Base-by-base conservation (phyloP, 2,113 vertebrate species). In the Dinomys branickii region DNA sequence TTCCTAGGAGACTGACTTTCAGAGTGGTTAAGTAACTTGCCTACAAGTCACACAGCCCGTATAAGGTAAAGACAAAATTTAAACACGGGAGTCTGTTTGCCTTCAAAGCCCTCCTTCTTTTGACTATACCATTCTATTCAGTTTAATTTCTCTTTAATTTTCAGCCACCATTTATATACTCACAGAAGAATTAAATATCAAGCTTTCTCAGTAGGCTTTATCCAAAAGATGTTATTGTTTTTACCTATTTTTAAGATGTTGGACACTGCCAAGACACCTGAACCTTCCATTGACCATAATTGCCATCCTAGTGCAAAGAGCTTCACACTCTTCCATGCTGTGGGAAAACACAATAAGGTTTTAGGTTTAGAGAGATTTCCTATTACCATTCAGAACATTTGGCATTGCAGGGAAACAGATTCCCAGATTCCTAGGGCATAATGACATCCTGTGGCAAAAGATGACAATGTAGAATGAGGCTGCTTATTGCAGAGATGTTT, bases 241-340 rank as follows among this genome's bases (percentile, higher is more conserved):
- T 96, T 98, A 99, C 99, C 99, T 99, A 98, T 99, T 99, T 98
- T 99, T 99, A 90, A 99, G 98, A 98, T 99, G 99, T 67, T 99
- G 99, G 44, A 99, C 99, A 0, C 99, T 99, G 90, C 99, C 99
- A 30, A 99, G 98, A 97, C 99, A 99, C 86, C 99, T 98, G 98
- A 99, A 99, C 95, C 99, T 97, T 58, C 99, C 99, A 8, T 99
- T 99, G 92, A 99, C 99, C 99, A 99, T 99, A 96, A 99, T 99
- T 0, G 99, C 99, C 99, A 99, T 99, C 96, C 99, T 98, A 59
- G 99, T 99, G 88, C 99, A 99, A 61, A 99, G 98, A 1, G 99
- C 99, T 98, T 99, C 99, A 98, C 99, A 99, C 96, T 99, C 99
- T 98, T 99, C 99, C 99, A 99, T 99, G 89, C 99, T 99, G 98